Conservation (phyloP, 1,140 invertebrate species). For the Leptopilina clavipes region DNA sequence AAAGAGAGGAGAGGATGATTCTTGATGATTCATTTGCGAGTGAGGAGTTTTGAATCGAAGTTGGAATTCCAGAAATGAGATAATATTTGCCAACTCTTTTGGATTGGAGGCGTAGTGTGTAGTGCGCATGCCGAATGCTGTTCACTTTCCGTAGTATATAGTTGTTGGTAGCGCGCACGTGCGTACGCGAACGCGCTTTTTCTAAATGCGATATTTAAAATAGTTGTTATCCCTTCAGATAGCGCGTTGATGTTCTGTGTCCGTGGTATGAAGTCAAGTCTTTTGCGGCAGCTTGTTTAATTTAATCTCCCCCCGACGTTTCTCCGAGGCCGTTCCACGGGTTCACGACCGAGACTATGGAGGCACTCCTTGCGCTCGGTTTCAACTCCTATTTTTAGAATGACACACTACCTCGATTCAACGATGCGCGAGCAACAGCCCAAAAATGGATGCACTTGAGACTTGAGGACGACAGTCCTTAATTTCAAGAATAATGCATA, state of each 20-base stretch:
- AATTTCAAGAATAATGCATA: neutral
- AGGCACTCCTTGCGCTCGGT: conserved; percentile 52
- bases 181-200: conserved; percentile 40
- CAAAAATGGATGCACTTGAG: conserved; percentile 54
- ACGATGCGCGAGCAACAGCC: conserved; percentile 59
- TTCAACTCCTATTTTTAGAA: conserved; percentile 72
- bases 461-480: conserved; percentile 14
- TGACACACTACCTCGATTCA: conserved; percentile 72
- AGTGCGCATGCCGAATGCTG: conserved; percentile 39
- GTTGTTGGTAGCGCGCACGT: conserved; percentile 19
- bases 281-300: conserved; percentile 56
- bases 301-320: conserved; percentile 55
- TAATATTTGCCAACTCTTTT: too few relatives aligned
- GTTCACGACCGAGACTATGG: conserved; percentile 66
- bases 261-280: conserved; percentile 43
- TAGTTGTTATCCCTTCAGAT: conserved; percentile 37
- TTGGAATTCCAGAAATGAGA: too few relatives aligned
- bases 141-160: neutral
- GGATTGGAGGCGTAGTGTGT: too few relatives aligned
- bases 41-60: too few relatives aligned
- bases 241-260: conserved; percentile 40
- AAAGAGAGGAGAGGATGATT: too few relatives aligned
- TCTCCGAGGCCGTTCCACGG: conserved; percentile 55
- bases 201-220: conserved; percentile 50
- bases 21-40: too few relatives aligned